phyloP scores from a whole-genome alignment of 2,113 vertebrate genomes.

The Periophthalmus modestus region DNA sequence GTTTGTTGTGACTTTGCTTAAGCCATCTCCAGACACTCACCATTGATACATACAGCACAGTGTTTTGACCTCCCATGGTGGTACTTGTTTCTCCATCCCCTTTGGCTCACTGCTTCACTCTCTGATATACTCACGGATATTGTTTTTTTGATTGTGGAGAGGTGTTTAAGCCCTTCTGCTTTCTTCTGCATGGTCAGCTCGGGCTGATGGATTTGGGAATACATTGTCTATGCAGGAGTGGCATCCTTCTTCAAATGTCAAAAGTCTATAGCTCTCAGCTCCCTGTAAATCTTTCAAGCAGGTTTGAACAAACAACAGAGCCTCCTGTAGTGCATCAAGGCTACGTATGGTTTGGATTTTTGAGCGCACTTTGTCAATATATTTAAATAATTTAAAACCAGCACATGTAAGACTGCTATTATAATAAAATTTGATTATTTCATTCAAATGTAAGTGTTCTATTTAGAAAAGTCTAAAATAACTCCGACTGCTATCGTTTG shows the following conservation, averaged over 20 bases:
- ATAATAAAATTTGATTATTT: slow-evolving; percentile 10
- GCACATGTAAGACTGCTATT: not conserved
- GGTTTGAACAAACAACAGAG: not conserved
- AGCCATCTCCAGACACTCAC: not conserved
- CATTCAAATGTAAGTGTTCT: slow-evolving; percentile 17
- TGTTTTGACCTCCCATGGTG: not conserved
- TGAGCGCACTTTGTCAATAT: not conserved
- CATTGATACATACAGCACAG: not conserved
- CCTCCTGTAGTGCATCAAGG: not conserved
- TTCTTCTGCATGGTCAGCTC: not conserved
- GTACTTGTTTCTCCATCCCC: not conserved
- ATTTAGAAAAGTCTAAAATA: slow-evolving; percentile 52
- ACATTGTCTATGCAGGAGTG: not conserved
- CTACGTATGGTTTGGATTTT: not conserved
- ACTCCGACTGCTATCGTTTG: slow-evolving; percentile 9
- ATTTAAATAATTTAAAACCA: not conserved
- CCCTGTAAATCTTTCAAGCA: not conserved
- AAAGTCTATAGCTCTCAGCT: not conserved
- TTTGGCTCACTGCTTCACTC: not conserved
- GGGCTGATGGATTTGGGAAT: not conserved
- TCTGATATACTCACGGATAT: not conserved
- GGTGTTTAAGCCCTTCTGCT: not conserved
- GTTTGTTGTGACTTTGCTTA: not conserved
- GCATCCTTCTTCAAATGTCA: not conserved
- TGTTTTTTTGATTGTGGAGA: not conserved